A percentile compares a stretch with the other conserved stretches of the same genome.
These are phyloP conservation scores for Bemisia tabaci DNA, from an alignment of 1,140 invertebrate species.

Conservation along the genomic window DNA sequence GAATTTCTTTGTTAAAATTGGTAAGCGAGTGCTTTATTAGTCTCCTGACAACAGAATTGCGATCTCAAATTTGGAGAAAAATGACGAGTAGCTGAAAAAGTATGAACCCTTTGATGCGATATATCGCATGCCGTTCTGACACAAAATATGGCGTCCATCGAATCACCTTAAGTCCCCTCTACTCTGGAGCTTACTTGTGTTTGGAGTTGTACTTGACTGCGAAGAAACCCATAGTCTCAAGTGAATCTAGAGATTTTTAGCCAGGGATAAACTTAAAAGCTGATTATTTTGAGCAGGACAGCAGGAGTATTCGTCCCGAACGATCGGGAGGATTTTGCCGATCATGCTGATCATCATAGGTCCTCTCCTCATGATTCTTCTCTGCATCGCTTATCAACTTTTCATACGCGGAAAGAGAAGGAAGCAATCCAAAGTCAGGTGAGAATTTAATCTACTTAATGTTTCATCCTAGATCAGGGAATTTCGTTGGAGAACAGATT, in stretches of 20 bases:
- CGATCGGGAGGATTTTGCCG: conserved; percentile 58
- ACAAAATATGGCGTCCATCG: neutral
- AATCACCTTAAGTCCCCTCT: neutral
- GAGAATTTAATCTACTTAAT: neutral
- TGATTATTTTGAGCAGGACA: conserved; percentile 39
- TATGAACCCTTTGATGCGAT: neutral
- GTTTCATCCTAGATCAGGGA: neutral
- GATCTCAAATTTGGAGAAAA: too few species aligned
- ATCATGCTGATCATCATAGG: conserved; percentile 59
- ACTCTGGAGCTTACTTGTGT: too few species aligned
- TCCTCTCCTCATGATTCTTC: conserved; percentile 52
- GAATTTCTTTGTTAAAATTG: too few species aligned
- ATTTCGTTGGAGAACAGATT: neutral
- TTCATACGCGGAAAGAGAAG: conserved; percentile 32
- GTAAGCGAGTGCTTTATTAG: too few species aligned
- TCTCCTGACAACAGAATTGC: too few species aligned
- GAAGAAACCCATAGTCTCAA: neutral
- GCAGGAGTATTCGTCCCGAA: conserved; percentile 59
- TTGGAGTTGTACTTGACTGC: too few species aligned
- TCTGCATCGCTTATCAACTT: conserved; percentile 53
- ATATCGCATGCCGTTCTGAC: neutral
- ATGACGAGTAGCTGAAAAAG: too few species aligned
- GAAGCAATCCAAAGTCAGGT: neutral
- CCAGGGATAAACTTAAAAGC: neutral
- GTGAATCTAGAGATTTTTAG: neutral